Conservation (phyloP, 2,888 invertebrate genomes). For the Apotomis capreana region DNA sequence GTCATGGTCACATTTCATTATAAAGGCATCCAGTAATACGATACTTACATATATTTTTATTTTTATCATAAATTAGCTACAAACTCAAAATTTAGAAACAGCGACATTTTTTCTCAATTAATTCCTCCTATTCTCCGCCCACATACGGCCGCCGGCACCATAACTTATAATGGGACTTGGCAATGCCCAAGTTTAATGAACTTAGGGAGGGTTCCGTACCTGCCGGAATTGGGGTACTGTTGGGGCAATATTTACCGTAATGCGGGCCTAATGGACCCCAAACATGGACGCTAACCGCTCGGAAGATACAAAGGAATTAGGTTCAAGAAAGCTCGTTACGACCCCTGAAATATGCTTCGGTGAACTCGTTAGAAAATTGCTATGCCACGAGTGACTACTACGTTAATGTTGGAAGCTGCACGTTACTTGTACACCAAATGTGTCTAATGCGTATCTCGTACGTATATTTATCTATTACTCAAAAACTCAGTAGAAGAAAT, state of each 20-base stretch:
- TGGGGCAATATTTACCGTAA: conserved; percentile 50
- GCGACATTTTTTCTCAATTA: background rate
- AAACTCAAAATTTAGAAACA: too few species aligned
- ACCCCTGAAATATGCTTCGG: conserved; percentile 10
- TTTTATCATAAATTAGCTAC: too few species aligned
- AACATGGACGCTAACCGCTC: conserved; percentile 32
- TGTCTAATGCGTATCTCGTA: too few species aligned
- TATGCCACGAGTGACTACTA: background rate
- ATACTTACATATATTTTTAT: too few species aligned
- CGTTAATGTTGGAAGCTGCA: background rate
- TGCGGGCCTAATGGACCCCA: conserved; percentile 43
- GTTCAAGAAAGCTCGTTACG: conserved; percentile 20
- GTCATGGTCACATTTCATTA: too few species aligned
- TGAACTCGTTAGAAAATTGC: conserved; percentile 6
- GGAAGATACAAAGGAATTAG: conserved; percentile 40
- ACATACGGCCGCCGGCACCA: background rate
- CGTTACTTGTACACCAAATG: too few species aligned
- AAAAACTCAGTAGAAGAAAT: too few species aligned
- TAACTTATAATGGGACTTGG: conserved; percentile 26
- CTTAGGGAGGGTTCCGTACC: conserved; percentile 34
- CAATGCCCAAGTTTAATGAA: conserved; percentile 39
- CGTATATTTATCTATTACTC: too few species aligned
- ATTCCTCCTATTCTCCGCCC: background rate
- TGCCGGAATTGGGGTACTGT: conserved; percentile 33
- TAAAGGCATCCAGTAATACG: too few species aligned